phyloP scores from a whole-genome alignment of 1,140 invertebrate genomes.

The Drosophila prosaltans region DNA sequence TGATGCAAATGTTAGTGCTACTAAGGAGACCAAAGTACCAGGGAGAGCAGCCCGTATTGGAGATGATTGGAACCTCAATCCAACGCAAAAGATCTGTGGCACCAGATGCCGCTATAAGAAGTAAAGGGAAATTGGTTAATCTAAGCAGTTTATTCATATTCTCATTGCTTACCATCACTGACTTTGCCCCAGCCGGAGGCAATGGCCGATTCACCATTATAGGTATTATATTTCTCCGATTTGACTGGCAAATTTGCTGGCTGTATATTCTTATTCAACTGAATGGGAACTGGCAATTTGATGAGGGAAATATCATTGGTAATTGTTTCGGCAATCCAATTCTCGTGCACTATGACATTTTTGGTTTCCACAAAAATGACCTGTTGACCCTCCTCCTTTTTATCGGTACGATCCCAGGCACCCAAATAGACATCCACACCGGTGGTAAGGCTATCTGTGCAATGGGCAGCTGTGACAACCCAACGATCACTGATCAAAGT shows the following conservation, averaged over 20 bases:
- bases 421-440: slow-evolving; percentile 73
- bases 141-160: background rate
- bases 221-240: slow-evolving; percentile 40
- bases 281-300: slow-evolving; percentile 58
- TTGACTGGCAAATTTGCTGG: slow-evolving; percentile 62
- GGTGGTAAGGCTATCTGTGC: slow-evolving; percentile 83
- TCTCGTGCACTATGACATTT: slow-evolving; percentile 56
- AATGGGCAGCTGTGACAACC: slow-evolving; percentile 87
- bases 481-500: slow-evolving; percentile 84
- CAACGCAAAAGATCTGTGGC: slow-evolving; percentile 57
- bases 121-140: background rate
- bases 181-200: slow-evolving; percentile 72
- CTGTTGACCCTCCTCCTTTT: slow-evolving; percentile 56
- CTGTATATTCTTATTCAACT: slow-evolving; percentile 53
- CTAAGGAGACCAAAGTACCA: slow-evolving; percentile 47
- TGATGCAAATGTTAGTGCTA: slow-evolving; percentile 62
- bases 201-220: slow-evolving; percentile 38
- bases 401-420: slow-evolving; percentile 58
- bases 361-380: slow-evolving; percentile 59
- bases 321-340: slow-evolving; percentile 27
- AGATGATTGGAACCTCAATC: slow-evolving; percentile 53
- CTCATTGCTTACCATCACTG: slow-evolving; percentile 51
- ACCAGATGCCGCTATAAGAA: slow-evolving; percentile 24
- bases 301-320: slow-evolving; percentile 69
- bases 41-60: slow-evolving; percentile 52